A percentile compares a stretch with the other conserved stretches of the same genome.
These are phyloP conservation scores for Paramacrobiotus metropolitanus DNA, from an alignment of 1,140 invertebrate species.

Conservation along the genomic window DNA sequence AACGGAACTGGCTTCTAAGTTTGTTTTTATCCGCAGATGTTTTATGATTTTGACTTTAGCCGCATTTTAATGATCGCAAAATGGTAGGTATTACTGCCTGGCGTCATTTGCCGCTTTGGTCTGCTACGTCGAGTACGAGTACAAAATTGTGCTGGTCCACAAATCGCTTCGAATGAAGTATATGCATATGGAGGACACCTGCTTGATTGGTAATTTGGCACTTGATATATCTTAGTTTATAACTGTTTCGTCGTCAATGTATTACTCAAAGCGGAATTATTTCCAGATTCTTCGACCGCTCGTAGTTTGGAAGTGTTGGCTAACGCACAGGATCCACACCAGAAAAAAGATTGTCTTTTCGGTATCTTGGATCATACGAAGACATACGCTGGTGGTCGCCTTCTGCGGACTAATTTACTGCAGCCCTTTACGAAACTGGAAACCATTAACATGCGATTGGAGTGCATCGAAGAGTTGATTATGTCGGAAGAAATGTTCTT, in stretches of 20 bases:
- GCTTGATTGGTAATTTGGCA: constrained; percentile 20
- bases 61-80: too few species aligned
- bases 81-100: constrained; percentile 47
- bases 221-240: constrained; percentile 26
- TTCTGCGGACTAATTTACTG: constrained; percentile 51
- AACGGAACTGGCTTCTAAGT: constrained; percentile 49
- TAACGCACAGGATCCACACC: constrained; percentile 43
- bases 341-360: constrained; percentile 41
- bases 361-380: constrained; percentile 49
- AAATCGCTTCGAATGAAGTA: constrained; percentile 21
- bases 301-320: constrained; percentile 29
- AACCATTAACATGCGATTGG: constrained; percentile 39
- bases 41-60: too few species aligned
- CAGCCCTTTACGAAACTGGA: constrained; percentile 36
- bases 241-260: constrained; percentile 15
- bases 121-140: constrained; percentile 40
- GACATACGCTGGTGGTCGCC: constrained; percentile 45
- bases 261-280: too few species aligned
- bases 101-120: constrained; percentile 50
- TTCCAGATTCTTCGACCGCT: constrained; percentile 27
- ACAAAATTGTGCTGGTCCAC: constrained; percentile 22
- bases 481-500: constrained; percentile 31
- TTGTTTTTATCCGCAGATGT: constrained; percentile 17
- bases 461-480: constrained; percentile 47
- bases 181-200: constrained; percentile 23